These are phyloP conservation scores for Lutraria rhynchaena DNA, from an alignment of 1,140 invertebrate species.

Conservation along the genomic window DNA sequence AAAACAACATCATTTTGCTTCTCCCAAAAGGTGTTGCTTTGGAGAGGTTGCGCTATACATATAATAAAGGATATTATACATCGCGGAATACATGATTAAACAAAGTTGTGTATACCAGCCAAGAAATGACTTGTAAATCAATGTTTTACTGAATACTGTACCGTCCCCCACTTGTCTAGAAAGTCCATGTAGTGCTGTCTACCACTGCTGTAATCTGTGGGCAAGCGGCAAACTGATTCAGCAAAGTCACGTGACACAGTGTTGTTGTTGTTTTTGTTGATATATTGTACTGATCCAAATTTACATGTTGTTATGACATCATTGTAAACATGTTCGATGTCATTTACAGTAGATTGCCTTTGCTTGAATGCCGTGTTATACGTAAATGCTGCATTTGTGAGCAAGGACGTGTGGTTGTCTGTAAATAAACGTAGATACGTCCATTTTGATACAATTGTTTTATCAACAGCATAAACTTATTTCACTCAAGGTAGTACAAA, in stretches of 20 bases:
- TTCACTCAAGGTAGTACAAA: no score
- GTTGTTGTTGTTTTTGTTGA: neutral
- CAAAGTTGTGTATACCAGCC: no score
- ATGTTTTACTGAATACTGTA: no score
- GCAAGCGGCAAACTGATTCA: neutral
- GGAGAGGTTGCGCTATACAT: no score
- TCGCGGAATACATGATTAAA: no score
- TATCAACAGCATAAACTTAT: no score
- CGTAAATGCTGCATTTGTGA: neutral
- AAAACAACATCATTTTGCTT: neutral
- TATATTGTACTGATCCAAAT: neutral
- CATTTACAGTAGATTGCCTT: neutral
- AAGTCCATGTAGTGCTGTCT: neutral
- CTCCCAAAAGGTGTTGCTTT: no score
- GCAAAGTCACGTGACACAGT: slow-evolving; percentile 5
- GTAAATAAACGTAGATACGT: neutral
- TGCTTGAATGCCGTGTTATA: neutral
- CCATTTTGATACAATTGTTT: no score
- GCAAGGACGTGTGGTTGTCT: neutral
- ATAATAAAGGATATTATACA: neutral
- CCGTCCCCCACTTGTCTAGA: slow-evolving; percentile 16
- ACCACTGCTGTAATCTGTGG: neutral
- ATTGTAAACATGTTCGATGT: neutral
- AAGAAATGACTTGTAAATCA: no score
- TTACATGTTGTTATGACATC: slow-evolving; percentile 1